These are phyloP conservation scores for Eleginops maclovinus DNA, from an alignment of 2,113 vertebrate species.

Conservation along the genomic window DNA sequence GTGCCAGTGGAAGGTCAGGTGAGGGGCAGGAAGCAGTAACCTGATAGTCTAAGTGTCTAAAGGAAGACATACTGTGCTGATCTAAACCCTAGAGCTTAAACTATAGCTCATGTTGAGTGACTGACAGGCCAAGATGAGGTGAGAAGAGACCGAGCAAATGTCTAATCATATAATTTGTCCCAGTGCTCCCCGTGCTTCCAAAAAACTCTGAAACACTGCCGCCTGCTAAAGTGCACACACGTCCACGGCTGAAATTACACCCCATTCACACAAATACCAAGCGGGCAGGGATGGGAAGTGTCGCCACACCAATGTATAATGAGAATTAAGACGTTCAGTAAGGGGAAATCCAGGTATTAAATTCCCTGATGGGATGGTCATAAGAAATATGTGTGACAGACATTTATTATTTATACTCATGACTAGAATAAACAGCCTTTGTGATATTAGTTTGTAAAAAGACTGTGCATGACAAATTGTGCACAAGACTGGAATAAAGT, in stretches of 20 bases:
- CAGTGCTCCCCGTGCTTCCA: slow-evolving; percentile 45
- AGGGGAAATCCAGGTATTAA: not conserved
- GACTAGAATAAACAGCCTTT: not conserved
- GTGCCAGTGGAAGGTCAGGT: slow-evolving; percentile 10
- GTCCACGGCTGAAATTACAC: slow-evolving; percentile 75
- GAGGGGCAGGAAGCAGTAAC: slow-evolving; percentile 33
- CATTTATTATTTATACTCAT: not conserved
- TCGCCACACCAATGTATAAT: slow-evolving; percentile 22
- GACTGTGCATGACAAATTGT: slow-evolving; percentile 41
- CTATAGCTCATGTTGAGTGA: slow-evolving; percentile 42
- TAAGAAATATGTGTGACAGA: not conserved
- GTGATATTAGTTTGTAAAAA: slow-evolving; percentile 31
- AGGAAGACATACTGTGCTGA: slow-evolving; percentile 19
- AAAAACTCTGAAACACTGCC: slow-evolving; percentile 44
- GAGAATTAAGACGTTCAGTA: slow-evolving; percentile 7
- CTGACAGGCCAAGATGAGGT: slow-evolving; percentile 36
- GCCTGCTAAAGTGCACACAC: slow-evolving; percentile 35
- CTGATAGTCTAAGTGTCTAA: slow-evolving; percentile 29
- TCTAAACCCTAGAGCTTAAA: slow-evolving; percentile 41
- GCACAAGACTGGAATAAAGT: slow-evolving; percentile 65
- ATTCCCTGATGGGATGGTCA: not conserved
- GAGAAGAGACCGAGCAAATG: slow-evolving; percentile 44
- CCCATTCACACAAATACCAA: slow-evolving; percentile 73
- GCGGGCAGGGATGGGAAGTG: slow-evolving; percentile 21
- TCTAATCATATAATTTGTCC: slow-evolving; percentile 64